Evolutionary conservation across 1,140 invertebrate genomes (phyloP), one percentile per base, ranked within the genome.

Genomic region (Nasonia giraulti): DNA sequence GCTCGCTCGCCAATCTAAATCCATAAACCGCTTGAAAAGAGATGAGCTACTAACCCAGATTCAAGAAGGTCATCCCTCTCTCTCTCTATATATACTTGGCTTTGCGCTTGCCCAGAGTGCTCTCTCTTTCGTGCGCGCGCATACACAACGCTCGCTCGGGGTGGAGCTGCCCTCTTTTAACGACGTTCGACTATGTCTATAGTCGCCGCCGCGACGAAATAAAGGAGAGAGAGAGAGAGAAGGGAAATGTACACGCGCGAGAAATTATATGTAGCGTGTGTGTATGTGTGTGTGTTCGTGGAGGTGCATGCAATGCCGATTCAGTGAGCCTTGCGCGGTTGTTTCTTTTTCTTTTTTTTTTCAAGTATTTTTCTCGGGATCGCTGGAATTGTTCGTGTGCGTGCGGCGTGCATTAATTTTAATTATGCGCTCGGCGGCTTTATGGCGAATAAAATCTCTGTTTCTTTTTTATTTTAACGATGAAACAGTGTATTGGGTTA

Each of bases 11-110:
- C 85, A 83, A 86, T 86, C 77, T 77, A 66, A 83, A 83, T 86
- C 80, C 78, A 86, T 80, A 83, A 75, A 86, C 27, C 55, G 71
- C 82, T 80, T 80, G 73, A 83, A 86, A 86, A 81, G 80, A 83
- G 82, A 86, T 86, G 85, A 74, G 82, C 85, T 83, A 86, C 85
- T 86, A 86, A 86, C 85, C 85, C 79, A 86, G 82, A 81, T 86
- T 81, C 82, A 78, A 86, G 85, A 86, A 86, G 85, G 85, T 86
- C 85, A 86, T 86, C 73, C 37, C 20, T 75, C 78, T 55, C 78
- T 73, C 73, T 78, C 27, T 27, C 27, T 27, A 0, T 27, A 71
- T 69, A 50, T 62, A 69, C 44, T 27, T 71, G 12, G n/a, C 79
- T 50, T 17, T 71, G 33, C 14, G 4, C 23, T 6, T 55, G 31